Conservation (phyloP, 2,113 vertebrate genomes). For the Hipposideros armiger region DNA sequence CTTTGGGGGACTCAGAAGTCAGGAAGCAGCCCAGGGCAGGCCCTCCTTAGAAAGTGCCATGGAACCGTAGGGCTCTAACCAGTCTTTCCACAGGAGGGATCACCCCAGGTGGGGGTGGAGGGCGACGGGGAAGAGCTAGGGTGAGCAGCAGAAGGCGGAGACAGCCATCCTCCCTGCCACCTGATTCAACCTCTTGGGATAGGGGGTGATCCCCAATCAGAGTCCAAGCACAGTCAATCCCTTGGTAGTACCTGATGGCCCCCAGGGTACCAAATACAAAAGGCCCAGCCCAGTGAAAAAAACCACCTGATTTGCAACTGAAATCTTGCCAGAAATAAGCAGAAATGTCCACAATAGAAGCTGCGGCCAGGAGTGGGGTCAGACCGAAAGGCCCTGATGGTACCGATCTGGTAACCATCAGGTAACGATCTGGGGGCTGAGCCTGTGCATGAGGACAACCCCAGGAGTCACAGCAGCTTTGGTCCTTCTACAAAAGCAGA, state of each 20-base stretch:
- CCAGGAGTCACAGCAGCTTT: not conserved
- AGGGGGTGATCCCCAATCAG: not conserved
- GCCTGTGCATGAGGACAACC: not conserved
- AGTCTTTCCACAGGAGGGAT: not conserved
- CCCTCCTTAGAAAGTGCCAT: not conserved
- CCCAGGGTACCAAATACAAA: not conserved
- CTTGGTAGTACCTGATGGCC: not conserved
- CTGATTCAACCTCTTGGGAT: not conserved
- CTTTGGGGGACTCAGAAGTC: not conserved
- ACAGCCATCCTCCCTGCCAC: not conserved
- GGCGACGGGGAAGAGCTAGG: not conserved
- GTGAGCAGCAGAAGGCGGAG: not conserved
- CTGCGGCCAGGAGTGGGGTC: not conserved
- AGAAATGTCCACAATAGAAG: not conserved
- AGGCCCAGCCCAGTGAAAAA: not conserved
- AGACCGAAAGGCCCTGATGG: not conserved
- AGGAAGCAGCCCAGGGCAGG: not conserved
- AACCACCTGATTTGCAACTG: not conserved
- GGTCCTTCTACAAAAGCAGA: not conserved
- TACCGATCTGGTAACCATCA: rapidly evolving
- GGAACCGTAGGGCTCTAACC: not conserved
- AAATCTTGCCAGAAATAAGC: not conserved
- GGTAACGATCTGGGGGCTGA: not conserved
- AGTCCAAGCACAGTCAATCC: not conserved
- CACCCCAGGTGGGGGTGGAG: not conserved